These are phyloP conservation scores for Silurus lanzhouensis DNA, from an alignment of 2,797 vertebrate species.

Conservation along the genomic window DNA sequence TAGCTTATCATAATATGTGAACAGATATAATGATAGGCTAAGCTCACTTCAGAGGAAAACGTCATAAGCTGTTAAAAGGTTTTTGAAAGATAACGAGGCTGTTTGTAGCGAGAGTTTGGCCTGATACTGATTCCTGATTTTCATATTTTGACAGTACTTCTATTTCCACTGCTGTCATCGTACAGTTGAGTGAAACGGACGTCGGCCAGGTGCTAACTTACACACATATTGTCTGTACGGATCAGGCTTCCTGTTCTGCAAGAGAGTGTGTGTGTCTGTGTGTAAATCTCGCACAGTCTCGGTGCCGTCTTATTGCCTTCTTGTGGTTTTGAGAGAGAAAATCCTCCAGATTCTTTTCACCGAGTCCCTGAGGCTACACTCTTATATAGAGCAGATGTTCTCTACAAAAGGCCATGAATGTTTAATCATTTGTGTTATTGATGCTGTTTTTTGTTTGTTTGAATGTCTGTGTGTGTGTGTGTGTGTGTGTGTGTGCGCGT, in stretches of 20 bases:
- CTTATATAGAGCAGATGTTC: slow-evolving; percentile 80
- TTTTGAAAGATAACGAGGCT: slow-evolving; percentile 18
- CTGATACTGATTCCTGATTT: slow-evolving; percentile 17
- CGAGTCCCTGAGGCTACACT: slow-evolving; percentile 76
- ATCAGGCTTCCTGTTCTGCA: slow-evolving; percentile 27
- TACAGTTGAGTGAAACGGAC: slow-evolving; percentile 24
- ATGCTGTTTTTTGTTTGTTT: slow-evolving; percentile 74
- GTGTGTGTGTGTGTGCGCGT: slow-evolving; percentile 64
- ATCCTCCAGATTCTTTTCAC: slow-evolving; percentile 75
- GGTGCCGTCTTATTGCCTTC: slow-evolving; percentile 79
- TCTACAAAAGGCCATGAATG: slow-evolving; percentile 82
- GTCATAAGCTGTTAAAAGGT: not conserved
- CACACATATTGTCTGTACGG: slow-evolving; percentile 14
- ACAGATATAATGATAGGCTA: slow-evolving; percentile 1
- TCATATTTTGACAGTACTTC: slow-evolving; percentile 11
- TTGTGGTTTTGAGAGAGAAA: slow-evolving; percentile 76
- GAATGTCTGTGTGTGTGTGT: slow-evolving; percentile 53
- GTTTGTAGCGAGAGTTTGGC: not conserved
- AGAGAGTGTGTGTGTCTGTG: slow-evolving; percentile 45
- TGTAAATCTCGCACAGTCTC: slow-evolving; percentile 71
- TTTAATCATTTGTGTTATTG: slow-evolving; percentile 89
- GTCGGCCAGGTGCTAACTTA: slow-evolving; percentile 42
- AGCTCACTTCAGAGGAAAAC: slow-evolving; percentile 16
- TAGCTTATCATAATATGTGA: not conserved
- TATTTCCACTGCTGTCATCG: not conserved